phyloP scores from a whole-genome alignment of 1,140 invertebrate genomes.

The Vanessa tameamea region DNA sequence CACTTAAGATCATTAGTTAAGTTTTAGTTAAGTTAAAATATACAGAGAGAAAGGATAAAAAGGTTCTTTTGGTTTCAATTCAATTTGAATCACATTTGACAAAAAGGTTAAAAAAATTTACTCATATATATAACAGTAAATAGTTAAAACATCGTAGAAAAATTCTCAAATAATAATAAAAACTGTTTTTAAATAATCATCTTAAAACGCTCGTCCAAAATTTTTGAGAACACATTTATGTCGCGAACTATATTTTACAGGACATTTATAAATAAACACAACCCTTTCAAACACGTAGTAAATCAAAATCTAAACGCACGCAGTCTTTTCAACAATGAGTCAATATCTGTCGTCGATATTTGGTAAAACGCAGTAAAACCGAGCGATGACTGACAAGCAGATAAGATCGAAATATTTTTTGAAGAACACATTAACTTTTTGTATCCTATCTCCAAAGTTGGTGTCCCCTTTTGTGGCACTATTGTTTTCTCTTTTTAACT shows the following conservation, averaged over 20 bases:
- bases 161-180: too few species aligned
- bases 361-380: conserved; percentile 55
- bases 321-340: conserved; percentile 45
- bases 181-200: too few species aligned
- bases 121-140: too few species aligned
- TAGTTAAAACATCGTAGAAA: too few species aligned
- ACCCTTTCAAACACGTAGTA: conserved; percentile 25
- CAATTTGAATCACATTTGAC: too few species aligned
- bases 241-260: neutral
- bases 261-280: conserved; percentile 11
- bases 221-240: neutral
- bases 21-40: too few species aligned
- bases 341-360: conserved; percentile 49
- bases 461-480: conserved; percentile 41
- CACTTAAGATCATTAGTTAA: too few species aligned
- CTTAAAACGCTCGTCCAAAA: neutral
- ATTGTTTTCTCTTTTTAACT: conserved; percentile 37
- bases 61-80: too few species aligned
- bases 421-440: conserved; percentile 72
- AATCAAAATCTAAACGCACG: conserved; percentile 36
- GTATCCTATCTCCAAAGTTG: conserved; percentile 44
- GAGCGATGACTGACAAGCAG: conserved; percentile 59
- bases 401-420: conserved; percentile 70
- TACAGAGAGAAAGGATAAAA: too few species aligned
- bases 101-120: too few species aligned